Percentiles rank a stretch among this genome's conserved stretches.
Conservation (phyloP, 2,888 invertebrate species). For the Agriopis leucophaearia region DNA sequence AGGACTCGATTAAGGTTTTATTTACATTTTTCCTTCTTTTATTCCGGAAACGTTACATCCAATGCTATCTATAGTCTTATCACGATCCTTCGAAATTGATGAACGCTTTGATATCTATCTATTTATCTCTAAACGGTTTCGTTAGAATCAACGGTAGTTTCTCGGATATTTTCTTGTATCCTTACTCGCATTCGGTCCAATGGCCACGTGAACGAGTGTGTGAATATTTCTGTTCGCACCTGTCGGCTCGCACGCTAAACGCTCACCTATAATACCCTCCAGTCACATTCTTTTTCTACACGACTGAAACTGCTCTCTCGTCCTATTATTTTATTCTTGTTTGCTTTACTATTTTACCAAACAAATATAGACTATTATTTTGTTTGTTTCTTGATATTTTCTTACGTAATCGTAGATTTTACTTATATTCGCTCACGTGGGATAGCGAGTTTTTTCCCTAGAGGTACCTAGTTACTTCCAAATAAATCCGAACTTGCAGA, state of each 20-base stretch:
- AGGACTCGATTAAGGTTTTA: constrained; percentile 37
- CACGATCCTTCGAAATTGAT: constrained; percentile 53
- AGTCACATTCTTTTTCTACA: constrained; percentile 66
- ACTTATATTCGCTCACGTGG: not conserved
- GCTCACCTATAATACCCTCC: constrained; percentile 66
- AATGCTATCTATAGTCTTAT: constrained; percentile 41
- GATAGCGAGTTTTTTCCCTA: constrained; percentile 10
- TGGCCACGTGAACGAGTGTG: constrained; percentile 43
- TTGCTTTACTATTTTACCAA: constrained; percentile 29
- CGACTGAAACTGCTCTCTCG: constrained; percentile 56
- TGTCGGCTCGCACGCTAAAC: constrained; percentile 70
- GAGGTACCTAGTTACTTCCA: not conserved
- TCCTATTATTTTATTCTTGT: constrained; percentile 53
- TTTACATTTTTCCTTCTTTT: constrained; percentile 35
- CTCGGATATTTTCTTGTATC: constrained; percentile 62
- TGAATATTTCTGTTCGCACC: constrained; percentile 69
- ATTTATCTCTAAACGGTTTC: constrained; percentile 53
- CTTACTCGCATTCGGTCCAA: constrained; percentile 55
- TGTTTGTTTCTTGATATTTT: constrained; percentile 23
- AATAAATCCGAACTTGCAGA: constrained; percentile 52
- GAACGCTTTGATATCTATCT: constrained; percentile 50
- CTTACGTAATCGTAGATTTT: not conserved
- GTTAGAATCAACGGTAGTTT: constrained; percentile 48
- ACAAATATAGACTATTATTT: constrained; percentile 25
- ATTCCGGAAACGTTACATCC: constrained; percentile 37